Conservation (phyloP, 2,888 invertebrate genomes). For the Calameuta idolon region DNA sequence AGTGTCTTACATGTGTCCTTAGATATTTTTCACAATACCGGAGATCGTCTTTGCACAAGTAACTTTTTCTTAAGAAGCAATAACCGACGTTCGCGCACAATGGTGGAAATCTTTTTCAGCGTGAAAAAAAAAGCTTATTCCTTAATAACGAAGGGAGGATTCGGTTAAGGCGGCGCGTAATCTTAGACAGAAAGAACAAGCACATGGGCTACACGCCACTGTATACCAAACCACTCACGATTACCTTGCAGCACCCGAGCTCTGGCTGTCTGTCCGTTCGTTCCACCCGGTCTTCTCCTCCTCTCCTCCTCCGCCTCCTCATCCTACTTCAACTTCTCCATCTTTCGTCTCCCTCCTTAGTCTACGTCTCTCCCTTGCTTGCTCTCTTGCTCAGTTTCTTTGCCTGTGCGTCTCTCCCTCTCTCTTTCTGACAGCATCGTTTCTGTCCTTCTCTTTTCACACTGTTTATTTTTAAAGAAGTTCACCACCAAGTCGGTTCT, state of each 20-base stretch:
- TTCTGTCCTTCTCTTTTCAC: conserved; percentile 12
- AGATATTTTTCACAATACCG: not conserved
- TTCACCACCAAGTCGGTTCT: conserved; percentile 26
- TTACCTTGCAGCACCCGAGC: conserved; percentile 45
- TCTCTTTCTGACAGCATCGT: not conserved
- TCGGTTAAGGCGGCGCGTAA: not conserved
- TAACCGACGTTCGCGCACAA: not conserved
- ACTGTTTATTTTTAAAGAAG: conserved; percentile 40
- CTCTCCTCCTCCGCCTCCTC: conserved; percentile 1
- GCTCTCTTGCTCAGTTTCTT: conserved; percentile 14
- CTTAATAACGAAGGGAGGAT: not conserved
- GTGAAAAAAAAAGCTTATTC: not conserved
- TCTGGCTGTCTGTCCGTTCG: conserved; percentile 34
- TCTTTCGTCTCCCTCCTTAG: not conserved
- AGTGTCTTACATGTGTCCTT: not conserved
- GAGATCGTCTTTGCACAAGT: not conserved
- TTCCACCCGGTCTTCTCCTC: conserved; percentile 17
- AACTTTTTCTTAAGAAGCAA: not conserved
- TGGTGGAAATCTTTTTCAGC: not conserved
- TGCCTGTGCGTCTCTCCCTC: conserved; percentile 7
- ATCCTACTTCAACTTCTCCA: not conserved
- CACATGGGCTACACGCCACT: conserved; percentile 13
- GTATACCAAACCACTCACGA: conserved; percentile 31
- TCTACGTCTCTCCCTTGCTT: conserved; percentile 5
- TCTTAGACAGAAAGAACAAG: conserved; percentile 6